Base-by-base conservation (phyloP, 1,140 invertebrate genomes). In the Atta cephalotes region DNA sequence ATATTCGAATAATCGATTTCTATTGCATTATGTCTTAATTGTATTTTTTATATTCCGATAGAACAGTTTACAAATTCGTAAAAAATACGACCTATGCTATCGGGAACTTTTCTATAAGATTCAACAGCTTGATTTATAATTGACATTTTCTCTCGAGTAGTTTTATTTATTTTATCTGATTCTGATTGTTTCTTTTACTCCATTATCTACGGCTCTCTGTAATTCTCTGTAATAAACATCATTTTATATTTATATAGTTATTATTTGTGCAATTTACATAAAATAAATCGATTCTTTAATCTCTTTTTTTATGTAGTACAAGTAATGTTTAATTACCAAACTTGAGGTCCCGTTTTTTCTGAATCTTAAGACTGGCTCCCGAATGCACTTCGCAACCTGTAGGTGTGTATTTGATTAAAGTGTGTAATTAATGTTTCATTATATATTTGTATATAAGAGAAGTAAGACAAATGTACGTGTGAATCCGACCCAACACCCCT, bases 391-490 rank as follows among this genome's bases (percentile, higher is more conserved):
- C 58, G 66, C 88, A 85, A 90, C 76, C 81, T 88, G 74, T 90
- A 85, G 74, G 87, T 88, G 79, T 89, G 91, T 39, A 39, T 90
- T 45, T 45, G 39, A 45, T 45, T 45, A 45, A 45, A 45, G 39
- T 45, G 39, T 88, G 88, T 88, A 56, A 76, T 92, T 90, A 87
- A 81, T 87, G 78, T 90, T 90, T 86, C 72, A 62, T 82, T 70
- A 70, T 70, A 70, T 49, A 70, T 51, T 70, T 45, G 66, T 35
- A 74, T 18, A 56, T 82, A 80, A 51, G 14, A 51, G 87, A 89
- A 86, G 80, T 88, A 94, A 94, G 93, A 93, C 90, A 94, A 93
- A 91, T 93, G 91, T 84, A 72, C 51, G 70, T 93, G 91, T 92
- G 88, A 93, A 93, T 94, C 88, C 14, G 39, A 84, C 88, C 78